Evolutionary conservation across 2,888 invertebrate genomes (phyloP).

Genomic region (Scrobipalpa atriplicella): DNA sequence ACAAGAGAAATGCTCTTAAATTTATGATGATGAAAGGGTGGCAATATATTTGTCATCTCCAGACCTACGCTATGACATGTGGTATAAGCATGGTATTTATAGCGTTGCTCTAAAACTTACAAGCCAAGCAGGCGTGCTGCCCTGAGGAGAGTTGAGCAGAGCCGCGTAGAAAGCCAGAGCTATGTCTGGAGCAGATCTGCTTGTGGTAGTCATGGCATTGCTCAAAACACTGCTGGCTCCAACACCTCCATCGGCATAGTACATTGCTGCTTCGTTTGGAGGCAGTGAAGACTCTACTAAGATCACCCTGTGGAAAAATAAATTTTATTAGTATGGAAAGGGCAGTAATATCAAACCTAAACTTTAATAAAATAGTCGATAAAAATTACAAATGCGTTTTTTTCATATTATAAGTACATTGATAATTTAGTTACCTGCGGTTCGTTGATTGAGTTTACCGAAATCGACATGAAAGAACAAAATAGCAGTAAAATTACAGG

Average conservation of each 20-base stretch:
- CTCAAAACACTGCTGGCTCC: conserved; percentile 67
- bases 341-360: background rate
- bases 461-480: no score
- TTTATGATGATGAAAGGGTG: no score
- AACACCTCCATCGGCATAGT: conserved; percentile 59
- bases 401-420: no score
- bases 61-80: no score
- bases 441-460: no score
- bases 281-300: conserved; percentile 59
- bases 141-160: conserved; percentile 58
- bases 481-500: no score
- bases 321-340: background rate
- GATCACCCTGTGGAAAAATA: conserved; percentile 50
- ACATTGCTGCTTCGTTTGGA: conserved; percentile 52
- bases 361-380: no score
- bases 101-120: conserved; percentile 46
- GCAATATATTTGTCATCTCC: no score
- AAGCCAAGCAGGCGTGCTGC: conserved; percentile 60
- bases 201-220: conserved; percentile 50
- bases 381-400: no score
- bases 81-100: no score
- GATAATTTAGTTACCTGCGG: no score
- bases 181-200: conserved; percentile 52
- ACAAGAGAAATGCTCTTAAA: no score
- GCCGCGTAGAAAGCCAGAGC: conserved; percentile 58